These are phyloP conservation scores for Psittacus erithacus DNA, from an alignment of 2,113 vertebrate species.

Conservation along the genomic window DNA sequence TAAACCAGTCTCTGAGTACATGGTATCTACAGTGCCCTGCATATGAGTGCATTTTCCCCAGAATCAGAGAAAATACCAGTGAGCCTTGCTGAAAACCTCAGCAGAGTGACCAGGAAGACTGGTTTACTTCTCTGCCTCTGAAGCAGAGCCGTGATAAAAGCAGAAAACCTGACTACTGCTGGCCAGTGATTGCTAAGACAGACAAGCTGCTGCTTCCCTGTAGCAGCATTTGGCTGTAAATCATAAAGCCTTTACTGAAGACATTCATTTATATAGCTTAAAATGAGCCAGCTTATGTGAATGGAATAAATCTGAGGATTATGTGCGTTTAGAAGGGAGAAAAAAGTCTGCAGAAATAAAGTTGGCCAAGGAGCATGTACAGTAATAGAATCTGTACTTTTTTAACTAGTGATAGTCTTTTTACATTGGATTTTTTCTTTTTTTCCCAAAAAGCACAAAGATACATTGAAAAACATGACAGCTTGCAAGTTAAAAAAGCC, in stretches of 20 bases:
- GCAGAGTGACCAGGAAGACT: neutral
- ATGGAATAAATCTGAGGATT: conserved; percentile 8
- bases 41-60: neutral
- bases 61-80: neutral
- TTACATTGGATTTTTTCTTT: neutral
- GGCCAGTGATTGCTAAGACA: neutral
- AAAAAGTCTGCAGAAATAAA: neutral
- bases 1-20: neutral
- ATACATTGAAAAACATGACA: neutral
- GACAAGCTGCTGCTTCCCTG: neutral
- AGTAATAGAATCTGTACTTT: neutral
- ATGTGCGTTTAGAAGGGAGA: neutral
- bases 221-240: neutral
- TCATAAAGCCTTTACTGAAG: neutral
- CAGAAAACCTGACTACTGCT: neutral
- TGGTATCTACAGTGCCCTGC: neutral
- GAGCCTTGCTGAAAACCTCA: neutral
- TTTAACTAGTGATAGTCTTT: neutral
- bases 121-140: neutral
- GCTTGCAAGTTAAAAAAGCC: neutral
- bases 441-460: neutral
- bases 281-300: neutral
- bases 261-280: neutral
- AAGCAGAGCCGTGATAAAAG: neutral
- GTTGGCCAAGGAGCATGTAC: neutral